phyloP scores from a whole-genome alignment of 2,797 vertebrate genomes.

The Gobio occitaniae region DNA sequence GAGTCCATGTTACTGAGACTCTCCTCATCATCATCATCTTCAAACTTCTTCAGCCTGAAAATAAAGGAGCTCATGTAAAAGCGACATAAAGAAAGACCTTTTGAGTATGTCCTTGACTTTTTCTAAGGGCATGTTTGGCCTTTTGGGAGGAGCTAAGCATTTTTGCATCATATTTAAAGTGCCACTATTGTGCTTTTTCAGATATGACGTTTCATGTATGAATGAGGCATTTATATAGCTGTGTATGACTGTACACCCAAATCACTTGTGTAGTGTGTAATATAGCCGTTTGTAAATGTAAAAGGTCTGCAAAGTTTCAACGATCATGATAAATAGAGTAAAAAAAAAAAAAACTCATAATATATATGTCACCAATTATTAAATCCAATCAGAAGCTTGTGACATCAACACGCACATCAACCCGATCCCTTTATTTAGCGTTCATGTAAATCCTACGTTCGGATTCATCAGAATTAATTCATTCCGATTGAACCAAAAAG shows the following conservation, averaged over 20 bases:
- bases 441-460: no score
- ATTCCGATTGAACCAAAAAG: no score
- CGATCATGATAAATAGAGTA: no score
- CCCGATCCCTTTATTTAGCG: no score
- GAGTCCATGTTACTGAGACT: conserved; percentile 88
- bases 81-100: not conserved
- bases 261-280: not conserved
- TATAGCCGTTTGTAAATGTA: not conserved
- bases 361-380: no score
- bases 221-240: no score
- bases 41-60: conserved; percentile 89
- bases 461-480: no score
- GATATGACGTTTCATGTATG: not conserved
- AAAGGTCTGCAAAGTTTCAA: not conserved
- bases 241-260: no score
- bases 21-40: conserved; percentile 93
- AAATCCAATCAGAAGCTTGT: no score
- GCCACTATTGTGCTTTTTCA: not conserved
- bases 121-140: not conserved
- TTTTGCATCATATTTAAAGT: not conserved
- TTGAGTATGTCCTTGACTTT: not conserved
- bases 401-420: no score
- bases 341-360: no score
- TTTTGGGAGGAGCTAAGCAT: not conserved
- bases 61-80: not conserved